Base-by-base conservation (phyloP, 2,113 vertebrate species). In the Xenopus laevis region DNA sequence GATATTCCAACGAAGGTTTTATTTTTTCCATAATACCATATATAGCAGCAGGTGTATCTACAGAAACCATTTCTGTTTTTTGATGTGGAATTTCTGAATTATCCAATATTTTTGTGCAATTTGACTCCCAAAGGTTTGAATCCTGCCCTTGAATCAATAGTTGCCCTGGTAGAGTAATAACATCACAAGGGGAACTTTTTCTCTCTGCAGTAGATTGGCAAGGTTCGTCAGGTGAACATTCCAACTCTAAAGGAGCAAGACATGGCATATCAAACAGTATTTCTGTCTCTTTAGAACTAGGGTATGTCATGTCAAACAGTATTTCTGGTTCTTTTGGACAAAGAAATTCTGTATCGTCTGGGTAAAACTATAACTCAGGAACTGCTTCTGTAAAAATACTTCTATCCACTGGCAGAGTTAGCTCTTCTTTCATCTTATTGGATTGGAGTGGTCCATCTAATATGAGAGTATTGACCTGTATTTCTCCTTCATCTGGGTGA, bases 211-310 rank as follows among this genome's bases (percentile, higher is more conserved):
- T 16, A 55, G 17, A 4, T 2, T 8, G 16, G 17, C 8, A 16
- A 16, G 1, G 53, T 55, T 55, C 16, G 53, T 55, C 7, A n/a
- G 13, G 4, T 8, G 7, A 55, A 50, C 11, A 16, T 16, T 50
- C 47, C 15, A 50, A 50, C 12, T 50, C 10, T 8, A 17, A 69
- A 20, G 33, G 11, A 13, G 65, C 18, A n/a, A 44, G 40, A 40
- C 57, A 20, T 17, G 57, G 52, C 23, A 55, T 45, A 17, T 76
- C 73, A 69, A 30, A 69, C 15, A 69, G 18, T 23, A 63, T 70
- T 23, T 70, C 67, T 27, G n/a, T 64, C 20, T 70, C 47, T 46
- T 57, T 63, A 9, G 18, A 7, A 23, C 6, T 57, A 17, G 12
- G 11, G 17, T n/a, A 21, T 71, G 46, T 15, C 10, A 13, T 18